phyloP scores from a whole-genome alignment of 2,888 invertebrate genomes.

The Fragum fragum region DNA sequence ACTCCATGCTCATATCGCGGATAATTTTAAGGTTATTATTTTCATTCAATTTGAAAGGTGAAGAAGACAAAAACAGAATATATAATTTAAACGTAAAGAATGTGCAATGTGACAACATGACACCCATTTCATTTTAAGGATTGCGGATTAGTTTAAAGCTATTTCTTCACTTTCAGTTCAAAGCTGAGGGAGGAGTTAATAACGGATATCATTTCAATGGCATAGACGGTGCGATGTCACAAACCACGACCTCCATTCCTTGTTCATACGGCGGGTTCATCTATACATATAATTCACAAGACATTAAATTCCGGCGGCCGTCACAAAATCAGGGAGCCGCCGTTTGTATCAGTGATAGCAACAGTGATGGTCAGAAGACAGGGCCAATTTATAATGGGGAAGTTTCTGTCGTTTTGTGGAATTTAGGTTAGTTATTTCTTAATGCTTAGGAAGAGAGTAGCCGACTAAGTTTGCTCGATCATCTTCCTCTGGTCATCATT shows the following conservation, averaged over 20 bases:
- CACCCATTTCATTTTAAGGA: too few species aligned
- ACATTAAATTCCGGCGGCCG: neutral
- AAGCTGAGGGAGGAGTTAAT: neutral
- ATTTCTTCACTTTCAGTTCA: neutral
- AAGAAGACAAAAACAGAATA: too few species aligned
- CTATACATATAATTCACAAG: neutral
- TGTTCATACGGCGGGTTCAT: slow-evolving; percentile 3
- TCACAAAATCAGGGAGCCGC: neutral
- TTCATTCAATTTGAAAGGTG: too few species aligned
- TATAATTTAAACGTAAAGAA: too few species aligned
- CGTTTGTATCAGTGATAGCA: neutral
- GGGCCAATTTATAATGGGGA: neutral
- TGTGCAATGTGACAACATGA: too few species aligned
- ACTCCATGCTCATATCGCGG: too few species aligned
- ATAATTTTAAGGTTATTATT: too few species aligned
- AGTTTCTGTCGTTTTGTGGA: neutral
- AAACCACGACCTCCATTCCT: neutral
- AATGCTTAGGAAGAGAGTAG: too few species aligned
- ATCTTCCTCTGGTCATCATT: too few species aligned
- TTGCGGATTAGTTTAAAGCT: too few species aligned
- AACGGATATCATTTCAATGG: neutral
- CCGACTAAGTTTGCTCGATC: too few species aligned
- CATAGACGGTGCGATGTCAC: neutral
- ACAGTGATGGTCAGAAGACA: slow-evolving; percentile 2
- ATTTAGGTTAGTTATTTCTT: neutral